phyloP scores from a whole-genome alignment of 2,888 invertebrate genomes.

The Anagyrus pseudococci region DNA sequence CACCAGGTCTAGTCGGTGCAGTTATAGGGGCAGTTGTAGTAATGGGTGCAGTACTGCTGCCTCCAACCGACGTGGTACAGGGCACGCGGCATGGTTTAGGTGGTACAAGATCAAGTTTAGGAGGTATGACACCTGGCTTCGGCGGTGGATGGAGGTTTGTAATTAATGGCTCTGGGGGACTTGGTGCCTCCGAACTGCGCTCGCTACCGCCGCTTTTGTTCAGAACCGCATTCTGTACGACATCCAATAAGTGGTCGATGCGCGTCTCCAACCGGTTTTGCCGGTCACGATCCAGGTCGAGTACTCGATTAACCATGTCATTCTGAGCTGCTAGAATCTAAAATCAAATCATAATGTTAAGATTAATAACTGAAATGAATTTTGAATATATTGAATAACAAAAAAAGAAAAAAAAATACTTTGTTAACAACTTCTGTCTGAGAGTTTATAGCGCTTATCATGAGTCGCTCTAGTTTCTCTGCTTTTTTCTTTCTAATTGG shows the following conservation, averaged over 20 bases:
- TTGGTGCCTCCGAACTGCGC: slow-evolving; percentile 39
- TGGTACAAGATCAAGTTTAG: slow-evolving; percentile 57
- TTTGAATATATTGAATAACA: neutral
- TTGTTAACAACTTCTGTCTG: slow-evolving; percentile 60
- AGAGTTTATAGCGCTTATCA: slow-evolving; percentile 57
- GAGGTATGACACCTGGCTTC: slow-evolving; percentile 54
- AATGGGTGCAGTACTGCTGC: slow-evolving; percentile 44
- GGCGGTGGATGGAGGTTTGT: slow-evolving; percentile 54
- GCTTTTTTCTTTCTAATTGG: slow-evolving; percentile 57
- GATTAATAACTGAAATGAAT: too few species aligned
- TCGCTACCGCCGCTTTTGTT: slow-evolving; percentile 48
- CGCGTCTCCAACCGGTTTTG: slow-evolving; percentile 58
- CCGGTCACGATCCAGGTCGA: slow-evolving; percentile 57
- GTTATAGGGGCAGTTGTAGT: slow-evolving; percentile 43
- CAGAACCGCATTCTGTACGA: slow-evolving; percentile 54
- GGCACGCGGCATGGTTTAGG: slow-evolving; percentile 59
- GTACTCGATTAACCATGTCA: slow-evolving; percentile 55
- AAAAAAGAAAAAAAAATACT: slow-evolving; percentile 41
- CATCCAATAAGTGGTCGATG: slow-evolving; percentile 56
- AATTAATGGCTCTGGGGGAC: slow-evolving; percentile 44
- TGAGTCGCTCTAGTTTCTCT: slow-evolving; percentile 57
- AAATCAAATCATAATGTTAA: slow-evolving; percentile 11
- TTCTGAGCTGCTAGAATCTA: slow-evolving; percentile 58
- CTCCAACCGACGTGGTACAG: slow-evolving; percentile 50
- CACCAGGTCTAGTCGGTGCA: slow-evolving; percentile 51